phyloP scores from a whole-genome alignment of 2,113 vertebrate species.

The Dicrurus megarhynchus region DNA sequence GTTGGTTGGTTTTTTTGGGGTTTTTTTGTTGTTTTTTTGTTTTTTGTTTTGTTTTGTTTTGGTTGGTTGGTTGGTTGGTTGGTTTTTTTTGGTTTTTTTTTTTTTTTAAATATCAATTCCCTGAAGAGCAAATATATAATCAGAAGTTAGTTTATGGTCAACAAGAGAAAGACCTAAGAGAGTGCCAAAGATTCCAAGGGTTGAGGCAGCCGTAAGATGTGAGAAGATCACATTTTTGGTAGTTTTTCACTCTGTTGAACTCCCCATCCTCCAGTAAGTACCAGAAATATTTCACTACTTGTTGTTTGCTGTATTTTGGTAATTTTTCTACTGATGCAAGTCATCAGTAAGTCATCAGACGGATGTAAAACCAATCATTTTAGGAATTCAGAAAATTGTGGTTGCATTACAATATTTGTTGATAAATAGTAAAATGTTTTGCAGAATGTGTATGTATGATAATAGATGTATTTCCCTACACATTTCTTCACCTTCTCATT shows the following conservation, averaged over 20 bases:
- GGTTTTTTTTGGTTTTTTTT: fast-evolving
- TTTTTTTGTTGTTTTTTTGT: too few species aligned
- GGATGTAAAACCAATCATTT: not conserved
- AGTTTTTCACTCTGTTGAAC: not conserved
- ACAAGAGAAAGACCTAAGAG: not conserved
- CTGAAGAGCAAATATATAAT: not conserved
- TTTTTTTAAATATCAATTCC: not conserved
- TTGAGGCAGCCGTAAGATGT: not conserved
- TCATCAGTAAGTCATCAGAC: too few species aligned
- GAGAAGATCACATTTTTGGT: not conserved
- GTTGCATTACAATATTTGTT: not conserved
- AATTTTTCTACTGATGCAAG: not conserved
- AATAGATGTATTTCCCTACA: not conserved
- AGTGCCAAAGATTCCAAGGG: not conserved
- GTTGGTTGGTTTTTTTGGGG: too few species aligned
- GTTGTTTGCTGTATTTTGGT: not conserved
- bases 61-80: too few species aligned
- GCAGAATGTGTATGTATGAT: not conserved
- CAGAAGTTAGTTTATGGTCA: not conserved
- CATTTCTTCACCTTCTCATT: not conserved
- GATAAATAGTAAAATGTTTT: not conserved
- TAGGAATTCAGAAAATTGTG: not conserved
- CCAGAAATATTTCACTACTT: not conserved
- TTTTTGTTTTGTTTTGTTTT: too few species aligned
- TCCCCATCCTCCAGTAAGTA: not conserved